Evolutionary conservation across 2,113 vertebrate genomes (phyloP).

Genomic region (Corythaeola cristata): DNA sequence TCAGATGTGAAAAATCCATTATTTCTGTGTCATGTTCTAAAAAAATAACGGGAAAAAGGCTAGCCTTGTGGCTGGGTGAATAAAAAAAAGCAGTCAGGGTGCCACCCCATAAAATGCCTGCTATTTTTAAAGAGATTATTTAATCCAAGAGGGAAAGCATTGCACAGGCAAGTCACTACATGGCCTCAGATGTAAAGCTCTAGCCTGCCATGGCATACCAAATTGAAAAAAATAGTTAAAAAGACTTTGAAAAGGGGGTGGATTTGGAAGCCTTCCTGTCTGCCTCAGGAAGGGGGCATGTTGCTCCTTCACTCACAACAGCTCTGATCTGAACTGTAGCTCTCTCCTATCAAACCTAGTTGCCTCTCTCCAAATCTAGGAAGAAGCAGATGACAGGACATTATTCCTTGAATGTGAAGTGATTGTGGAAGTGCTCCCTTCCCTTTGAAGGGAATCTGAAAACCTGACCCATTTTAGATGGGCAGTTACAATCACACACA

Average conservation of each 20-base stretch:
- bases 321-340: background rate
- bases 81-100: background rate
- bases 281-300: background rate
- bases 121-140: background rate
- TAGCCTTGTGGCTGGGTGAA: background rate
- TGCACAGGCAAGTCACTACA: background rate
- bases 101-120: background rate
- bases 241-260: background rate
- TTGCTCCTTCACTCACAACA: background rate
- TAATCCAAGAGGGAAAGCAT: background rate
- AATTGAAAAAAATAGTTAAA: background rate
- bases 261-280: background rate
- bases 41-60: background rate
- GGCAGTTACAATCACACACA: background rate
- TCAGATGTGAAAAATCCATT: background rate
- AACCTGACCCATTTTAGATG: background rate
- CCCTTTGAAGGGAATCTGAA: background rate
- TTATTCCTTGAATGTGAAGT: background rate
- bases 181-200: background rate
- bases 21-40: background rate
- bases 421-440: background rate
- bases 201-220: background rate
- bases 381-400: background rate
- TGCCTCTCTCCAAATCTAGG: background rate
- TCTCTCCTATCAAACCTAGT: background rate